Conservation (phyloP, 1,140 invertebrate species). For the Stratiolaelaps scimitus region DNA sequence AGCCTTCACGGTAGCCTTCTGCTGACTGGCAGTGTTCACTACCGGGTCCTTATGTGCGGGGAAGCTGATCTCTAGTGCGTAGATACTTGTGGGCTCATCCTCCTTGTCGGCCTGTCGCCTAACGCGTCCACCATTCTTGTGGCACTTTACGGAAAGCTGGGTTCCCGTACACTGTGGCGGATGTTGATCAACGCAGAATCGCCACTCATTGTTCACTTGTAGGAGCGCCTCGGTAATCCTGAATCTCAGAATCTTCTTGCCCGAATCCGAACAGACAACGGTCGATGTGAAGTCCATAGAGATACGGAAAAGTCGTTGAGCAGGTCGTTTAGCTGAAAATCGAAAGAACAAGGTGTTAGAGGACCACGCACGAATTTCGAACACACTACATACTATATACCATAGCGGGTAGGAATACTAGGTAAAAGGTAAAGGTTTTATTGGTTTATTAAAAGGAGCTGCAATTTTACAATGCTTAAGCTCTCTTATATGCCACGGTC, state of each 20-base stretch:
- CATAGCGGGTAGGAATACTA: too few relatives aligned
- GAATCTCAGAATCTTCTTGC: constrained; percentile 73
- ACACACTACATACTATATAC: too few relatives aligned
- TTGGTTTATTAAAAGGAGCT: too few relatives aligned
- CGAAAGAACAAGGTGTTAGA: constrained; percentile 28
- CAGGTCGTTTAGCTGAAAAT: constrained; percentile 57
- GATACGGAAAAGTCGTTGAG: constrained; percentile 79
- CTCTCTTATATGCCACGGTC: too few relatives aligned
- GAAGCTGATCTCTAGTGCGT: constrained; percentile 75
- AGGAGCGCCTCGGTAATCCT: constrained; percentile 74
- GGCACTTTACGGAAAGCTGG: constrained; percentile 75
- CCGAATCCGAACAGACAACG: constrained; percentile 81
- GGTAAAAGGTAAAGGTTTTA: too few relatives aligned
- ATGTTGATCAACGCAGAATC: constrained; percentile 70
- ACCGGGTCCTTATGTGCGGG: constrained; percentile 82
- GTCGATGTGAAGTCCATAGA: constrained; percentile 84
- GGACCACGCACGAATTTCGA: too few relatives aligned
- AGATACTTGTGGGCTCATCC: constrained; percentile 55
- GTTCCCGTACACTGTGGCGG: constrained; percentile 59
- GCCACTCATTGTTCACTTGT: constrained; percentile 77
- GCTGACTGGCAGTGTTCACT: constrained; percentile 57
- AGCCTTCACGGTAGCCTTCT: constrained; percentile 63
- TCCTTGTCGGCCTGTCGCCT: constrained; percentile 49
- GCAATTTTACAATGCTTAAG: too few relatives aligned
- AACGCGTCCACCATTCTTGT: constrained; percentile 41